Evolutionary conservation across 2,888 invertebrate species (phyloP), one percentile per base, ranked within the genome.

Genomic region (Sipunculus nudus): DNA sequence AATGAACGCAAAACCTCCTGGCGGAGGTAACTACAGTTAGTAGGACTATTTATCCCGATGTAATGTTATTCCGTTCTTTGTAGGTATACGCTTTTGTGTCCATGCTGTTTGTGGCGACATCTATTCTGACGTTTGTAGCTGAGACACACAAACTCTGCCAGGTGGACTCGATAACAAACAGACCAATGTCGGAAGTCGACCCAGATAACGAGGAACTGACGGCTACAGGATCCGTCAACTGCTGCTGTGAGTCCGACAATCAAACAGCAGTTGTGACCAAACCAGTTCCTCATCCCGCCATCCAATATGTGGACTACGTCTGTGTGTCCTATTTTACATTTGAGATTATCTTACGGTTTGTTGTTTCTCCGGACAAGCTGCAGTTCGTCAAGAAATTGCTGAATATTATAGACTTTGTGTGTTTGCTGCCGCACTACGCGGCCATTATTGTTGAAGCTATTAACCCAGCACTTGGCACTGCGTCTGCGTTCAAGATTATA

Each of bases 371-470:
- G 0, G 64, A 64, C 50, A 79, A 78, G 59, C 48, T 73, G 13
- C 63, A 63, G 19, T 80, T 81, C 57, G 63, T 77, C 10, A 72
- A 70, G 47, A 65, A 68, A 41, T 72, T 78, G 1, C 69, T 81
- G n/a, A 81, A 81, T 61, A 60, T 80, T 26, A 79, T 81, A 35
- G 81, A 81, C 59, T 60, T 80, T 0, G 63, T 81, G 10, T 81
- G 80, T 68, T 63, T 81, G 10, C 59, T 81, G 43, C 80, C 80
- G 0, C 79, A 80, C 53, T 71, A 77, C 28, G 73, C 71, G 1
- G 73, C 79, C 25, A 78, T 81, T 39, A 76, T 75, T 40, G 60
- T 81, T 19, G 73, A 74, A 23, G 71, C 74, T 5, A 67, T 75
- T 4, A 71, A 75, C 55, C 69, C 72, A n/a, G n/a, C n/a, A n/a